Conservation (phyloP, 1,140 invertebrate species). For the Stegodyphus dumicola region DNA sequence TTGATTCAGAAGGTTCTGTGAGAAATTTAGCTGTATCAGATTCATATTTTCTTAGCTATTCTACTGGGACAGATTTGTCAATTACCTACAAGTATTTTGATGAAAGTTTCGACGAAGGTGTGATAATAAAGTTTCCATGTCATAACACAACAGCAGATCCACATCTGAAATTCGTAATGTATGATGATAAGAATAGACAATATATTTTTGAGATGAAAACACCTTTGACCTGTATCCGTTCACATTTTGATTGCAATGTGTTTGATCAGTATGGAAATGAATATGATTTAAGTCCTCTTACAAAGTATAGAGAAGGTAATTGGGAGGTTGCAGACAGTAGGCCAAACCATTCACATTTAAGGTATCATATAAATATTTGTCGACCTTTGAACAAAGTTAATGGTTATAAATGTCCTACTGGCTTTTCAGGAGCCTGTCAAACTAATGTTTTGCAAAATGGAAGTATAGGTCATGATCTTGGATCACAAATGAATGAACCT, state of each 20-base stretch:
- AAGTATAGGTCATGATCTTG: slow-evolving; percentile 1
- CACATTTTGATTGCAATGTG: slow-evolving; percentile 36
- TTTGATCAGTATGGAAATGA: slow-evolving; percentile 39
- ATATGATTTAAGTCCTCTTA: slow-evolving; percentile 50
- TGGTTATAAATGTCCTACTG: slow-evolving; percentile 42
- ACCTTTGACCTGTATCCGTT: slow-evolving; percentile 64
- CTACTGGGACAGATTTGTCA: slow-evolving; percentile 24
- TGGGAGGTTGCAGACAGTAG: slow-evolving; percentile 27
- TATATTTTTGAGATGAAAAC: slow-evolving; percentile 68
- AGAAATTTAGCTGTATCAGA: slow-evolving; percentile 9
- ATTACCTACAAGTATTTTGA: slow-evolving; percentile 20
- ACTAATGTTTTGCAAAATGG: neutral
- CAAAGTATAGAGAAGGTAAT: slow-evolving; percentile 2
- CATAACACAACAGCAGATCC: slow-evolving; percentile 2
- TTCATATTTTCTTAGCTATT: slow-evolving; percentile 25
- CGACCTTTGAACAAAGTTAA: slow-evolving; percentile 16
- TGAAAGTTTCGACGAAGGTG: neutral
- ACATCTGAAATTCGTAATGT: slow-evolving; percentile 6
- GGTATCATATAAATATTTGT: slow-evolving; percentile 57
- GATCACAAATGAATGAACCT: slow-evolving; percentile 16
- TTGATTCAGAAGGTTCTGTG: slow-evolving; percentile 11
- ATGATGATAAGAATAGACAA: neutral
- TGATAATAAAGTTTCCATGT: slow-evolving; percentile 35
- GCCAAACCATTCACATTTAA: slow-evolving; percentile 11
- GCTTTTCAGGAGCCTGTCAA: slow-evolving; percentile 28